Evolutionary conservation across 2,888 invertebrate genomes (phyloP), one percentile per base, ranked within the genome.

Genomic region (Eupithecia pulchellata): DNA sequence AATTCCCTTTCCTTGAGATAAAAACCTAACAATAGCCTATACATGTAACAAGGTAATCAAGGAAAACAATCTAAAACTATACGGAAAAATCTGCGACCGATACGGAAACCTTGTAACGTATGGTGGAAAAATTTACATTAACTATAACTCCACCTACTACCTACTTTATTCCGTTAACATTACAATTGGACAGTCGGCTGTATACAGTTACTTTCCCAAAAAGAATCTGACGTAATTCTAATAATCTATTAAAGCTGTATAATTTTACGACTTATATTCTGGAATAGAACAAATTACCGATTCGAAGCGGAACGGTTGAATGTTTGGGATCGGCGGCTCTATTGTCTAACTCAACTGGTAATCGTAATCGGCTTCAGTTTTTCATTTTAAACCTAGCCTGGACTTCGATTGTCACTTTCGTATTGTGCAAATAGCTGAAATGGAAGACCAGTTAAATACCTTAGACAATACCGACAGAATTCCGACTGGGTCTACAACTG

Each of bases 181-280:
- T 72, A 72, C 69, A 74, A 73, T 74, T 71, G 69, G 71, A 76
- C 72, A 72, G 73, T 30, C 66, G 72, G 69, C 71, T 71, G 73
- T 63, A 73, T 64, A 68, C 29, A 72, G 68, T 68, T 70, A 73
- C 74, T 76, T 76, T 76, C 76, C 66, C 71, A 69, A 60, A 62
- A 73, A 69, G 68, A 71, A 71, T 71, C 42, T 32, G 64, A 67
- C 47, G 47, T 47, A 20, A 57, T 58, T 62, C 32, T 58, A 34
- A 29, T 58, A 34, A 29, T 72, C 42, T 63, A 68, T 52, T 58
- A 47, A 58, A 68, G 55, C 64, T 55, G n/a, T 67, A 63, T 62
- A 72, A 58, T 63, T 72, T 68, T 69, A 72, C 63, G 66, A 72
- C 68, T 58, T 64, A 65, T 69, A 74, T 69, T 70, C 66, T 58